Base-by-base conservation (phyloP, 2,888 invertebrate species). In the Lampropteryx suffumata region DNA sequence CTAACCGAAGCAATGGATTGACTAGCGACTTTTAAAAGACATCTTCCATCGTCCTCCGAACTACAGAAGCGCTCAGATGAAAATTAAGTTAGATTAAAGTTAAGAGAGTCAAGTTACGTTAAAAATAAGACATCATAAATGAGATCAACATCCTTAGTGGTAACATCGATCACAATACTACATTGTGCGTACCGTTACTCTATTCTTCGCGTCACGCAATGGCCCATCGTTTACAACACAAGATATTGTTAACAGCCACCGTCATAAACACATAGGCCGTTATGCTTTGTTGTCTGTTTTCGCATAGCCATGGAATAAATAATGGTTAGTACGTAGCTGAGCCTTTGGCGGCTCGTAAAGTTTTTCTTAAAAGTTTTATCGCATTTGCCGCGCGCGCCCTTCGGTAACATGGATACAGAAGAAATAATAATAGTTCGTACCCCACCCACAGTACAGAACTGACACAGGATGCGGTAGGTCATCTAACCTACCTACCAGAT, bases 261-360 rank as follows among this genome's bases (percentile, higher is more conserved):
- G 66, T 69, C 81, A 82, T 84, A 85, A 86, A 86, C 71, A 75
- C 66, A 67, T 71, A 59, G 75, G 71, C 73, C 72, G 74, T 78
- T 75, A 77, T 73, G 65, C 71, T 72, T 81, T 80, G 79, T 83
- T 74, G 70, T 69, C 69, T 72, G 71, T 64, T 71, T 76, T 71
- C 52, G 52, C 52, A 43, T 46, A 42, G 41, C 41, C 24, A 17
- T 21, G 24, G 40, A 46, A 39, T 45, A 36, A 45, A 39, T 39
- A 14, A 39, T 33, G 17, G 32, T 37, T 44, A 21, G 44, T 35
- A 24, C n/a, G 28, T 14, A 17, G n/a, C 67, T 55, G 57, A 67
- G 71, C 76, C 81, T 84, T 84, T 84, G 83, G 81, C 84, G 83
- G 82, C 69, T 73, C 75, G 66, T 80, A 82, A 79, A 79, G 55